Percentiles rank a stretch among this genome's conserved stretches.
Conservation (phyloP, 64 coral and sea anemone genomes). For the Porites australiensis region DNA sequence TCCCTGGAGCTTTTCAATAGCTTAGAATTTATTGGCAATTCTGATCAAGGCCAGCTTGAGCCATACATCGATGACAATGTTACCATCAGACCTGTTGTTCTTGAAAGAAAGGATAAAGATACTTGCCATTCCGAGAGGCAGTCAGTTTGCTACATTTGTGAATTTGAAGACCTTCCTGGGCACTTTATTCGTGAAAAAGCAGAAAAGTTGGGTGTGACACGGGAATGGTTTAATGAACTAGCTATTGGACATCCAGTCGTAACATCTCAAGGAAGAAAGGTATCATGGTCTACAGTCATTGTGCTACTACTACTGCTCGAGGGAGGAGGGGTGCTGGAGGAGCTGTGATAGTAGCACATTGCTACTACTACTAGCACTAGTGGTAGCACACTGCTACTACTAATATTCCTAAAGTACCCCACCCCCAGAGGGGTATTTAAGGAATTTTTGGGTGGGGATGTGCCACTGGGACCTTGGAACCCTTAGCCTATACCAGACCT, state of each 20-base stretch:
- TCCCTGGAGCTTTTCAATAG: constrained; percentile 23
- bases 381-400: too few species aligned
- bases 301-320: too few species aligned
- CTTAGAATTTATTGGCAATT: constrained; percentile 20
- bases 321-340: too few species aligned
- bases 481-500: too few species aligned
- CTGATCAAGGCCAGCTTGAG: neutral
- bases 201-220: constrained; percentile 37
- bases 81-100: constrained; percentile 54
- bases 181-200: constrained; percentile 62
- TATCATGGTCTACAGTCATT: neutral
- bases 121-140: constrained; percentile 7
- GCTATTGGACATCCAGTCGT: constrained; percentile 54
- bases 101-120: constrained; percentile 5
- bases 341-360: too few species aligned
- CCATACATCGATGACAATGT: constrained; percentile 72
- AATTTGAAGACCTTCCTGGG: constrained; percentile 68
- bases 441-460: too few species aligned
- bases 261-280: constrained; percentile 55
- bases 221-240: constrained; percentile 37
- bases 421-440: too few species aligned
- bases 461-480: too few species aligned
- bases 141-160: constrained; percentile 76
- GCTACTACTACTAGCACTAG: too few species aligned
- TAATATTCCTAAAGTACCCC: too few species aligned